Percentiles rank a stretch among this genome's conserved stretches.
phyloP scores from a whole-genome alignment of 2,797 vertebrate genomes.

The Hyperoplus immaculatus region DNA sequence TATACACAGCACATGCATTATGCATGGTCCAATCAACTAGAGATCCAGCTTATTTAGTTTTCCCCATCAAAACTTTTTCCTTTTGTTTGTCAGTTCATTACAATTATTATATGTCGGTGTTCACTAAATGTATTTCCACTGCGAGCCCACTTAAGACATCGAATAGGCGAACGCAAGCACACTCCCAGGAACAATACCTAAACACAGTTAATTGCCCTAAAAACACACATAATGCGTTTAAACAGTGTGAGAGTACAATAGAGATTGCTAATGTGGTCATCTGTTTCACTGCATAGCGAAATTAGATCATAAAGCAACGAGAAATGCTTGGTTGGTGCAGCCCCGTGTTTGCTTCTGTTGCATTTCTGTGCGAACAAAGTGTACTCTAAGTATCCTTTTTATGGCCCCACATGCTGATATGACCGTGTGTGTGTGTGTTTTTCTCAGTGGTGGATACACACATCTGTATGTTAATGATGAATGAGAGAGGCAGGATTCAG shows the following conservation, averaged over 20 bases:
- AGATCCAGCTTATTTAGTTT: conserved; percentile 39
- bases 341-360: conserved; percentile 76
- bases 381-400: conserved; percentile 70
- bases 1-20: conserved; percentile 53
- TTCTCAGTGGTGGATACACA: conserved; percentile 8
- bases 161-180: conserved; percentile 60
- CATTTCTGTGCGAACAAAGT: conserved; percentile 70
- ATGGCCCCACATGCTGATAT: conserved; percentile 67
- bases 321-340: conserved; percentile 75
- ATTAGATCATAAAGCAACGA: conserved; percentile 80
- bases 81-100: conserved; percentile 52
- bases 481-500: conserved; percentile 51
- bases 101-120: conserved; percentile 62
- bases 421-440: conserved; percentile 14
- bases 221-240: conserved; percentile 63
- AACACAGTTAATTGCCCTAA: conserved; percentile 66
- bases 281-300: conserved; percentile 80
- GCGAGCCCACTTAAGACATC: conserved; percentile 54
- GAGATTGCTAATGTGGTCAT: conserved; percentile 79
- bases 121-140: conserved; percentile 53
- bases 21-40: conserved; percentile 51
- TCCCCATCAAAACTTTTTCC: conserved; percentile 53
- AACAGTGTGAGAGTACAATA: conserved; percentile 60
- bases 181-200: conserved; percentile 68
- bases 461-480: conserved; percentile 56